phyloP scores from a whole-genome alignment of 2,797 vertebrate genomes.

The Danio choprae region DNA sequence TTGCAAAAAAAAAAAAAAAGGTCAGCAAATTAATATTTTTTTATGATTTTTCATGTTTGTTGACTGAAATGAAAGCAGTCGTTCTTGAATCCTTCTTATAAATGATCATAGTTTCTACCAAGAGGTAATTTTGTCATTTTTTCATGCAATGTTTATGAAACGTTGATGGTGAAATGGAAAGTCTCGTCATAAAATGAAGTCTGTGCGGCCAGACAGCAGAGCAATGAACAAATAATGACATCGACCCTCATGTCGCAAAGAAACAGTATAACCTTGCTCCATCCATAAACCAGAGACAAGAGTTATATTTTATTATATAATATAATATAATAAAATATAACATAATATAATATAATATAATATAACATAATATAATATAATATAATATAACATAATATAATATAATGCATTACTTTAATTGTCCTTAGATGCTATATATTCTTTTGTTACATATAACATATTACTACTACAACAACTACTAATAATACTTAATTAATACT shows the following conservation, averaged over 20 bases:
- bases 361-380: too few relatives aligned
- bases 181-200: conserved; percentile 16
- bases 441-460: too few relatives aligned
- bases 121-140: neutral
- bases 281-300: too few relatives aligned
- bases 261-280: neutral
- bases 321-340: too few relatives aligned
- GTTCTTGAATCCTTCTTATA: conserved; percentile 5
- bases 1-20: neutral
- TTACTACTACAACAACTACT: too few relatives aligned
- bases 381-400: too few relatives aligned
- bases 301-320: too few relatives aligned
- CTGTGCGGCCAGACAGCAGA: conserved; percentile 4
- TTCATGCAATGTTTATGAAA: conserved; percentile 15
- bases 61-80: conserved; percentile 3
- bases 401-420: too few relatives aligned
- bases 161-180: conserved; percentile 11
- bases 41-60: neutral
- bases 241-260: neutral
- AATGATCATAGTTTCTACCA: neutral
- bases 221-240: neutral
- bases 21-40: too few relatives aligned
- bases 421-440: too few relatives aligned
- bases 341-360: too few relatives aligned
- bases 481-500: too few relatives aligned